phyloP scores from a whole-genome alignment of 2,888 invertebrate species.

The Parascotia fuliginaria region DNA sequence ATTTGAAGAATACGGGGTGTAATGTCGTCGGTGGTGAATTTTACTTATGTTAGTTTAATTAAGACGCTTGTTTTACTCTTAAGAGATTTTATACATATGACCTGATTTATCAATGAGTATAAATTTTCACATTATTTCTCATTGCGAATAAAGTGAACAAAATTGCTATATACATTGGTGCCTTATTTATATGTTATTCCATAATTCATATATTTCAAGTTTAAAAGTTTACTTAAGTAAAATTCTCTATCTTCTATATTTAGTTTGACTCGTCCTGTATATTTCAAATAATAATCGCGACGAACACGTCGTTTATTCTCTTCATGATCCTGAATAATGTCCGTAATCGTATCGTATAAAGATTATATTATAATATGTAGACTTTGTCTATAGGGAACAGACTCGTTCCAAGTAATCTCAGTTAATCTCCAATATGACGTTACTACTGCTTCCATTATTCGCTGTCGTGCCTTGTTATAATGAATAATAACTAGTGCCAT shows the following conservation, averaged over 20 bases:
- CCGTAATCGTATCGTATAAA: constrained; percentile 13
- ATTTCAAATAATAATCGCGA: constrained; percentile 9
- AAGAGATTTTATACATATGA: no score
- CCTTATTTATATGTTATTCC: no score
- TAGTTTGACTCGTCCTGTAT: no score
- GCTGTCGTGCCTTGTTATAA: constrained; percentile 63
- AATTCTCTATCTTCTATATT: background rate
- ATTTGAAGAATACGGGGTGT: constrained; percentile 5
- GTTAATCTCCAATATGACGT: constrained; percentile 22
- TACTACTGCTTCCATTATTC: constrained; percentile 37
- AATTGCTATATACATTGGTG: no score
- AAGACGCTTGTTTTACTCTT: no score
- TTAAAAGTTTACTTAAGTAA: no score
- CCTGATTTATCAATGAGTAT: no score
- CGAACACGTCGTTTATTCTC: constrained; percentile 7
- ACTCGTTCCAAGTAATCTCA: constrained; percentile 22
- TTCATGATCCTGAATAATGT: constrained; percentile 17
- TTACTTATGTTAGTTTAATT: no score
- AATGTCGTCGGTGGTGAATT: background rate
- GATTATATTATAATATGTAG: constrained; percentile 8
- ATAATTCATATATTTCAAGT: no score
- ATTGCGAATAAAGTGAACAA: no score
- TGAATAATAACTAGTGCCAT: constrained; percentile 71
- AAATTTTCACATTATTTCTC: no score
- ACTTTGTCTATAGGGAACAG: constrained; percentile 17